phyloP scores from a whole-genome alignment of 2,888 invertebrate species.

The Stenurella melanura region DNA sequence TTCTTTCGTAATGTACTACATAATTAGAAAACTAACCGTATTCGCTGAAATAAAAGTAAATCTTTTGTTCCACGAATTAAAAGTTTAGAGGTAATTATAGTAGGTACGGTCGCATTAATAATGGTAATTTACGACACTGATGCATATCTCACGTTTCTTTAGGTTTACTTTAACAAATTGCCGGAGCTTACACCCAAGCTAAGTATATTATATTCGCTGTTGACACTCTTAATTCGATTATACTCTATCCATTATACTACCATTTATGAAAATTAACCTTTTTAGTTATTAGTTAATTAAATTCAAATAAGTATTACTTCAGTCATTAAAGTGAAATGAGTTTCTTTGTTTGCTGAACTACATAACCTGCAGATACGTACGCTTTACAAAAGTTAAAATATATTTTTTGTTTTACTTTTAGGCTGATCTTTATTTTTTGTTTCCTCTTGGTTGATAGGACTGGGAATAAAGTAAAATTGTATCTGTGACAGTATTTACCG shows the following conservation, averaged over 20 bases:
- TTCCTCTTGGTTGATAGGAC: too few species aligned
- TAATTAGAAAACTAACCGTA: constrained; percentile 2
- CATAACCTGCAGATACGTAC: not conserved
- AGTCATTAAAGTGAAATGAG: not conserved
- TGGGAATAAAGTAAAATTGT: too few species aligned
- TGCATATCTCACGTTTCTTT: constrained; percentile 68
- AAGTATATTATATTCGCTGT: constrained; percentile 56
- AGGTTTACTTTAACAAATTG: constrained; percentile 64
- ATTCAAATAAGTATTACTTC: not conserved
- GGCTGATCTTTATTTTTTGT: too few species aligned
- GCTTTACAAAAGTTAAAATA: too few species aligned
- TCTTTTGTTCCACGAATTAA: constrained; percentile 46
- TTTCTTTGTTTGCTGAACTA: not conserved
- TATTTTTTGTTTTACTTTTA: too few species aligned
- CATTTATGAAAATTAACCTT: constrained; percentile 30
- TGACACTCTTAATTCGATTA: constrained; percentile 59
- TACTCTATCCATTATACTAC: constrained; percentile 29
- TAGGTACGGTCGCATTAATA: constrained; percentile 64
- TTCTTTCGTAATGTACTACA: not conserved
- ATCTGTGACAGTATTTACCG: too few species aligned
- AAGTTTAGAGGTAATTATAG: constrained; percentile 66
- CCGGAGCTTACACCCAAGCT: constrained; percentile 51
- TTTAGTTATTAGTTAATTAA: constrained; percentile 27
- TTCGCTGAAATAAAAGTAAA: not conserved
- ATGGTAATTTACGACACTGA: constrained; percentile 66